A percentile compares a stretch with the other conserved stretches of the same genome.
phyloP scores from a whole-genome alignment of 1,140 invertebrate species.

The Penaeus indicus region DNA sequence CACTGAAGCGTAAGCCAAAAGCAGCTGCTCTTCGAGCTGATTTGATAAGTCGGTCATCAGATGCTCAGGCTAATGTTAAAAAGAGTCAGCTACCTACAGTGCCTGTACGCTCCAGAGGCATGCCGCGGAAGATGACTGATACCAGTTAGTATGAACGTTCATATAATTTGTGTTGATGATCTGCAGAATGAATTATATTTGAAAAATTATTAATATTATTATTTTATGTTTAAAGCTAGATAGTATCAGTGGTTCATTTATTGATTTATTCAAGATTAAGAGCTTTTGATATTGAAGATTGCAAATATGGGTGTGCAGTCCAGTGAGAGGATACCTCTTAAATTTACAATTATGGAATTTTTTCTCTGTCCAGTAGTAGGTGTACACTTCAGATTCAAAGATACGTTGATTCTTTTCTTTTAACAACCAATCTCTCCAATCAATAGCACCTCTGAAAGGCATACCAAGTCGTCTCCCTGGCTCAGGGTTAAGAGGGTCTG shows the following conservation, averaged over 20 bases:
- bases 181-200: no score
- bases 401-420: slow-evolving; percentile 32
- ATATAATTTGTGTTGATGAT: background rate
- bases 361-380: no score
- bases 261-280: no score
- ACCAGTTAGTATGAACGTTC: slow-evolving; percentile 78
- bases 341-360: no score
- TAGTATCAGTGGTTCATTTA: no score
- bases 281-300: no score
- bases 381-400: background rate
- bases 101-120: slow-evolving; percentile 90
- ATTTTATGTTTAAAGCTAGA: no score
- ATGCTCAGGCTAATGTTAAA: slow-evolving; percentile 90
- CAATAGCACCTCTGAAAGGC: slow-evolving; percentile 87
- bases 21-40: slow-evolving; percentile 91
- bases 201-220: no score
- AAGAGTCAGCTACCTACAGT: slow-evolving; percentile 89
- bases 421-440: background rate
- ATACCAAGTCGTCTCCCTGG: slow-evolving; percentile 85
- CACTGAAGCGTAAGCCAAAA: slow-evolving; percentile 94
- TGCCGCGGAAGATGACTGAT: slow-evolving; percentile 97
- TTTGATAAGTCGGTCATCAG: slow-evolving; percentile 89
- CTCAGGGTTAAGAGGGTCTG: slow-evolving; percentile 76
- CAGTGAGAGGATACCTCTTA: no score
- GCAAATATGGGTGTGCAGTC: no score